Percentiles rank a stretch among this genome's conserved stretches.
phyloP scores from a whole-genome alignment of 1,140 invertebrate species.

The Idris sp. region DNA sequence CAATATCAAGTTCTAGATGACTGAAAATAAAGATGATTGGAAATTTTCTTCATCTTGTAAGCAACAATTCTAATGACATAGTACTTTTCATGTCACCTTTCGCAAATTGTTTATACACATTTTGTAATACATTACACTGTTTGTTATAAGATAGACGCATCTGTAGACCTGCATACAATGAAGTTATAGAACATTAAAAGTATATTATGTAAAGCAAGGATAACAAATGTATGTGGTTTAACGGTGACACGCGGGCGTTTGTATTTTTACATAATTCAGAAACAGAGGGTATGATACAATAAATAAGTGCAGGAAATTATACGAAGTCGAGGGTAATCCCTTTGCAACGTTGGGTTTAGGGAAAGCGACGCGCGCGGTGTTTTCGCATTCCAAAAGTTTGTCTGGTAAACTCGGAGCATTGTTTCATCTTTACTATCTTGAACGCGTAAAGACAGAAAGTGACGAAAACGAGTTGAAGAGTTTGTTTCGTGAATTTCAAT shows the following conservation, averaged over 20 bases:
- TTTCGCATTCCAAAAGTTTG: slow-evolving; percentile 58
- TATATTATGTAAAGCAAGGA: slow-evolving; percentile 50
- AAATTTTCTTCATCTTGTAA: no score
- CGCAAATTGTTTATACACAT: no score
- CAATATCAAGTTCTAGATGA: no score
- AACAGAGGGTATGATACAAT: slow-evolving; percentile 42
- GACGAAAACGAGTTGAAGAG: slow-evolving; percentile 57
- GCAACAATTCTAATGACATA: no score
- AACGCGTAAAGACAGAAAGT: slow-evolving; percentile 55
- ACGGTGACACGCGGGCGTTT: slow-evolving; percentile 42
- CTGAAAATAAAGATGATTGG: no score
- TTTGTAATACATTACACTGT: no score
- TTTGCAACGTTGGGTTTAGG: slow-evolving; percentile 44
- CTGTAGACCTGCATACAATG: no score
- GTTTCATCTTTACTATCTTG: slow-evolving; percentile 60
- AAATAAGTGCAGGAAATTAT: slow-evolving; percentile 58
- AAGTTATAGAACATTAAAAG: slow-evolving; percentile 30
- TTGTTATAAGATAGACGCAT: no score
- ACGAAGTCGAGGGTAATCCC: slow-evolving; percentile 44
- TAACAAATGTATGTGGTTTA: slow-evolving; percentile 51
- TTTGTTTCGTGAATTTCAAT: slow-evolving; percentile 53
- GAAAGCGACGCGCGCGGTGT: slow-evolving; percentile 45
- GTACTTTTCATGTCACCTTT: no score
- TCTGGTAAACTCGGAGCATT: slow-evolving; percentile 47
- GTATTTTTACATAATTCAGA: slow-evolving; percentile 56